Base-by-base conservation (phyloP, 2,797 vertebrate genomes). In the Pangasius larnaudii region DNA sequence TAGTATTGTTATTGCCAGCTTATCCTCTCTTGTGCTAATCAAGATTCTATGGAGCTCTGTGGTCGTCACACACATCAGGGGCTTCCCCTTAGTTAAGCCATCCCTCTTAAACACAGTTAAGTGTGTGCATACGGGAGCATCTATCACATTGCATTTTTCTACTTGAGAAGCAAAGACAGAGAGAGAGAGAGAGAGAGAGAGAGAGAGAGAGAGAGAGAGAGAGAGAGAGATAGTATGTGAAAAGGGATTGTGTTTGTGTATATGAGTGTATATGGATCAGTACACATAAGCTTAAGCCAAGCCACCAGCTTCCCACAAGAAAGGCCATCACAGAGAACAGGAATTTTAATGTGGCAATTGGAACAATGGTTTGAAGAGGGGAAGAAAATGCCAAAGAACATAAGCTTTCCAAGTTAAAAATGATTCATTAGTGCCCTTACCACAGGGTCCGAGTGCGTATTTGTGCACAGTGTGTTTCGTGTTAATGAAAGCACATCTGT, bases 281-380 rank as follows among this genome's bases (percentile, higher is more conserved):
- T 93, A 94, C 93, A 93, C 93, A 91, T 91, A 94, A 93, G 92
- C 92, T 91, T 92, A 93, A 93, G 95, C 95, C 95, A 95, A 95
- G 93, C 95, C 95, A 90, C 94, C 92, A 94, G 93, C 88, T 88
- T n/a, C 92, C 95, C 95, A 95, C 95, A 96, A 95, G n/a, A 96
- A 95, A 94, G 93, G 88, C 36, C 16, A 90, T 93, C 93, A 95
- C 91, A 92, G 92, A 94, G 93, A 95, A 94, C 92, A 91, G 93
- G 95, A 95, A 95, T 96, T 94, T 95, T 95, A 94, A 95, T 95
- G 94, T 94, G 94, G 94, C 93, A 95, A 95, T 94, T 93, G 92
- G 94, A 95, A 96, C 95, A 95, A 96, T 95, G 93, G 95, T 95
- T 95, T 94, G 94, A 93, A 94, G 94, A 95, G 94, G 95, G 93